Percentiles rank a stretch among this genome's conserved stretches.
Evolutionary conservation across 2,797 vertebrate species (phyloP).

Genomic region (Zalophus californianus): DNA sequence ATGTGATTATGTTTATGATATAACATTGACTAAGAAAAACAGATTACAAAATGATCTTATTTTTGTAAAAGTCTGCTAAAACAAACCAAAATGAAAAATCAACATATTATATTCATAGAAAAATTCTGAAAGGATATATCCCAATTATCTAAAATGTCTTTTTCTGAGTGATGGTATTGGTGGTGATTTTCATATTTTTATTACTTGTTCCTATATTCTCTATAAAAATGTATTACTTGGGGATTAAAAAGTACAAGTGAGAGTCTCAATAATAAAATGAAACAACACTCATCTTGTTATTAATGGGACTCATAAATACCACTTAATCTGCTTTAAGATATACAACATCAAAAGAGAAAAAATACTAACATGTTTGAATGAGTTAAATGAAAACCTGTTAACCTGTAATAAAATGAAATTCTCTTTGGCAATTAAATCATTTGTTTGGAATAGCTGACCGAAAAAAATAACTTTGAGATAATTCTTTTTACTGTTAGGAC

Average conservation of each 20-base stretch:
- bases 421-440: neutral
- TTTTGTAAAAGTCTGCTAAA: conserved; percentile 23
- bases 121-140: neutral
- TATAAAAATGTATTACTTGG: neutral
- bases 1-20: conserved; percentile 44
- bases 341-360: neutral
- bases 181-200: neutral
- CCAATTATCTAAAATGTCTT: neutral
- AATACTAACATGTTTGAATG: neutral
- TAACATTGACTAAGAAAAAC: conserved; percentile 1
- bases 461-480: conserved; percentile 33
- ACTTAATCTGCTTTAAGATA: neutral
- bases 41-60: conserved; percentile 9
- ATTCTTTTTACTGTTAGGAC: conserved; percentile 44
- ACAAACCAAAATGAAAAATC: conserved; percentile 30
- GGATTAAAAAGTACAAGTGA: conserved; percentile 26
- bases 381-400: conserved; percentile 22
- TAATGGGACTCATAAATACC: neutral
- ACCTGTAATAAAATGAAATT: conserved; percentile 24
- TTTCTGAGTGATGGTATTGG: neutral
- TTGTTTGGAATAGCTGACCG: neutral
- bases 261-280: conserved; percentile 9
- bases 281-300: neutral
- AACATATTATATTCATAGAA: neutral
- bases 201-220: neutral